Percentiles rank a stretch among this genome's conserved stretches.
Evolutionary conservation across 1,140 invertebrate genomes (phyloP).

Genomic region (Pararge aegeria): DNA sequence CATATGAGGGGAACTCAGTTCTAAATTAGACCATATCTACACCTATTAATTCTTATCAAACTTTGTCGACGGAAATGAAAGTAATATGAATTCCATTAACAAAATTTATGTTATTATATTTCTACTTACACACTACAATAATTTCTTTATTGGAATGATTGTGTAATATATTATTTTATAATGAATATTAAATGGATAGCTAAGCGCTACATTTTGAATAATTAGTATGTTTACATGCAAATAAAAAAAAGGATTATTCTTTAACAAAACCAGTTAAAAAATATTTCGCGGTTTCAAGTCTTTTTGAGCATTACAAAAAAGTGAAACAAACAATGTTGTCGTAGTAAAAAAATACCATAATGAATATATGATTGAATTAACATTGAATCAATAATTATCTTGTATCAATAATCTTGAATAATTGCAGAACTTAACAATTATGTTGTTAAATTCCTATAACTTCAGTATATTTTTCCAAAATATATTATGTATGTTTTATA

Average conservation of each 20-base stretch:
- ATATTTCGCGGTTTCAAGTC: too few species aligned
- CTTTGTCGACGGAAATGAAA: conserved; percentile 57
- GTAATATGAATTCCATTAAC: conserved; percentile 69
- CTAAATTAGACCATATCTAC: too few species aligned
- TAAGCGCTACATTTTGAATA: not conserved
- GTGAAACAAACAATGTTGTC: not conserved
- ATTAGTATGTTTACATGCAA: not conserved
- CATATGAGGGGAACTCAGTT: too few species aligned
- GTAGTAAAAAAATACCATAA: too few species aligned
- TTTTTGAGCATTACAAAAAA: not conserved
- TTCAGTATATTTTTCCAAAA: not conserved
- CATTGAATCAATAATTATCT: too few species aligned
- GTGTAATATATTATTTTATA: conserved; percentile 2
- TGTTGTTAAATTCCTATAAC: too few species aligned
- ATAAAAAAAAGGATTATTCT: too few species aligned
- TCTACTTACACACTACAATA: conserved; percentile 21
- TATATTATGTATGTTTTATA: not conserved
- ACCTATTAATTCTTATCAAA: too few species aligned
- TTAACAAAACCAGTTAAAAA: too few species aligned
- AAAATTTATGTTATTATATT: conserved; percentile 34
- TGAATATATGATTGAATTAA: too few species aligned
- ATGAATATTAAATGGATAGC: not conserved
- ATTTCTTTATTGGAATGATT: conserved; percentile 35
- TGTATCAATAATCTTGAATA: too few species aligned
- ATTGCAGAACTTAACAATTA: too few species aligned